A percentile compares a stretch with the other conserved stretches of the same genome.
phyloP scores from a whole-genome alignment of 2,113 vertebrate genomes.

The Trogon surrucura region DNA sequence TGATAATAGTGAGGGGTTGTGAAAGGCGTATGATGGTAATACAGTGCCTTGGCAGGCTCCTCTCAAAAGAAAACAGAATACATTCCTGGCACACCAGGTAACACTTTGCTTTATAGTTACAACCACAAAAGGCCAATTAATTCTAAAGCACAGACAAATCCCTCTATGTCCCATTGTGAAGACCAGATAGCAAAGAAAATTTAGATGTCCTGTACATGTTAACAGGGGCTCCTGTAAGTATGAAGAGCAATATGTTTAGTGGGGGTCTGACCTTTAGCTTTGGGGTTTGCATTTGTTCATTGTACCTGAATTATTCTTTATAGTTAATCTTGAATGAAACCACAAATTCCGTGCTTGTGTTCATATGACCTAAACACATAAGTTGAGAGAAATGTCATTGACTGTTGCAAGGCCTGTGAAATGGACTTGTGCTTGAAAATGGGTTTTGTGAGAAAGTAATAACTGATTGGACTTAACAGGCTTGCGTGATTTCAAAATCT shows the following conservation, averaged over 20 bases:
- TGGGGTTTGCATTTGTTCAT: neutral
- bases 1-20: conserved; percentile 44
- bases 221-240: neutral
- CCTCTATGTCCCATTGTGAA: accelerated
- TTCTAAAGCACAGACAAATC: neutral
- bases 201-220: neutral
- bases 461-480: neutral
- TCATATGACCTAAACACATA: neutral
- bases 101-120: neutral
- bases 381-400: neutral
- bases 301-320: neutral
- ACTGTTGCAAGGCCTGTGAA: neutral
- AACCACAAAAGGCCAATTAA: neutral
- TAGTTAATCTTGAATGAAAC: neutral
- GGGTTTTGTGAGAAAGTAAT: neutral
- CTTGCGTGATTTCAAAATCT: conserved; percentile 34
- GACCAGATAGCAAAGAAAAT: neutral
- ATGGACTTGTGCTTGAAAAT: neutral
- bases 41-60: conserved; percentile 29
- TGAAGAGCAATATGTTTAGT: neutral
- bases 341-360: neutral
- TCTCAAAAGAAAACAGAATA: conserved; percentile 47
- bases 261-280: neutral
- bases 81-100: conserved; percentile 51
- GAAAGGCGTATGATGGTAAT: conserved; percentile 54